Base-by-base conservation (phyloP, 2,113 vertebrate genomes). In the Dunckerocampus dactyliophorus region DNA sequence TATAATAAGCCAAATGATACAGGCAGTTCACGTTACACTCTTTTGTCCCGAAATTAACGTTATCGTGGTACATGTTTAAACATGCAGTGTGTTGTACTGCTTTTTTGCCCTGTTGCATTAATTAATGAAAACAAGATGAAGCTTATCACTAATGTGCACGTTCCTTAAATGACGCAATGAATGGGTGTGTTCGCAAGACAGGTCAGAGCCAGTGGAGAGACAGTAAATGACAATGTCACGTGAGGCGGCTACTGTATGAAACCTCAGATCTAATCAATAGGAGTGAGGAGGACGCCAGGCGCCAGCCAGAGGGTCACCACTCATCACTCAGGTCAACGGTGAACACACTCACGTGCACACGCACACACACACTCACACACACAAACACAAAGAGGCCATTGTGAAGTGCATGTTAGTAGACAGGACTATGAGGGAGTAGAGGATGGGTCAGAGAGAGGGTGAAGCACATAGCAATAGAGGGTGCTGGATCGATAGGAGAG, bases 211-310 rank as follows among this genome's bases (percentile, higher is more conserved):
- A 76, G 84, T 67, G 74, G 79, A 85, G 83, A 87, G 79, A 88
- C 87, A 87, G 81, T 85, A 88, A 87, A 88, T 88, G 85, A 88
- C 85, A 85, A 68, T 76, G 85, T 85, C 85, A 88, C 82, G 82
- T 88, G 87, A 86, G 57, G 79, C 51, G 76, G 82, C 83, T 87
- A 86, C 85, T 86, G 85, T 87, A 87, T 88, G 87, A 88, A 88
- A 88, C 84, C 84, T 84, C 87, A 88, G 84, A 86, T 87, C 82
- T 86, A 88, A 88, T 88, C 87, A 88, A 88, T 88, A 88, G 84
- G 59, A 85, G 81, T 68, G 78, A 87, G 80, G 85, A 87, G 84
- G 85, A 88, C 80, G 82, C 78, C 85, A 87, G 87, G 87, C 84
- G 87, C 87, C 87, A 88, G 87, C 82, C 84, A 75, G 85, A 84